A percentile compares a stretch with the other conserved stretches of the same genome.
Conservation (phyloP, 2,797 vertebrate species). For the Nannoperca obscura region DNA sequence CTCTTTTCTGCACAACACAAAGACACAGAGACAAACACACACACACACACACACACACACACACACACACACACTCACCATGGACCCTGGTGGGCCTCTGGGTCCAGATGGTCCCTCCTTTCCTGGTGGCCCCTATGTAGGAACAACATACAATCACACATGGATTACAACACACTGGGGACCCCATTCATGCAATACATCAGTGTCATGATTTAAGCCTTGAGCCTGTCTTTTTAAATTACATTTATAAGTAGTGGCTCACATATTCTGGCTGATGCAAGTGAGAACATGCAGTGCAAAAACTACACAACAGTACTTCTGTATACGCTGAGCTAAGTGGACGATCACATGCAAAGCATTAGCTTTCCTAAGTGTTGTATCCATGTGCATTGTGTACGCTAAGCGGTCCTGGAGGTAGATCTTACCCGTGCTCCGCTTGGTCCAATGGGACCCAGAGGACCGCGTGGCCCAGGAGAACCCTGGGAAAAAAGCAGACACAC, state of each 20-base stretch:
- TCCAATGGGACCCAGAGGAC: slow-evolving; percentile 92
- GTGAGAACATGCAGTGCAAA: slow-evolving; percentile 47
- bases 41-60: slow-evolving; percentile 79
- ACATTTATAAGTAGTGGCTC: slow-evolving; percentile 23
- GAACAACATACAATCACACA: slow-evolving; percentile 75
- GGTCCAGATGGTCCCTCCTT: slow-evolving; percentile 97
- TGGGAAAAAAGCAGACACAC: slow-evolving; percentile 78
- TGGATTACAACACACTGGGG: slow-evolving; percentile 65
- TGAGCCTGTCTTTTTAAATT: slow-evolving; percentile 44
- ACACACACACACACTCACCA: slow-evolving; percentile 84
- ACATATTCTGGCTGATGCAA: slow-evolving; percentile 38
- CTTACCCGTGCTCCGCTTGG: slow-evolving; percentile 94
- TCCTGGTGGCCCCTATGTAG: slow-evolving; percentile 93
- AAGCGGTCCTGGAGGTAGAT: slow-evolving; percentile 34
- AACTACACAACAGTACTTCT: slow-evolving; percentile 5
- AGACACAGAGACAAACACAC: slow-evolving; percentile 55
- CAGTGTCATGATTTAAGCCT: slow-evolving; percentile 58
- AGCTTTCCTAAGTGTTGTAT: slow-evolving; percentile 49
- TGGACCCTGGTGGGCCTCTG: slow-evolving; percentile 93
- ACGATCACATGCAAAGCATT: slow-evolving; percentile 39
- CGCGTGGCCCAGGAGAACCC: slow-evolving; percentile 91
- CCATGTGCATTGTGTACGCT: slow-evolving; percentile 37
- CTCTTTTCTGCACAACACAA: slow-evolving; percentile 44
- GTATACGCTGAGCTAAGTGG: slow-evolving; percentile 20
- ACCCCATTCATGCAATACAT: slow-evolving; percentile 64